A percentile compares a stretch with the other conserved stretches of the same genome.
These are phyloP conservation scores for Baronia brevicornis DNA, from an alignment of 2,888 invertebrate genomes.

Conservation along the genomic window DNA sequence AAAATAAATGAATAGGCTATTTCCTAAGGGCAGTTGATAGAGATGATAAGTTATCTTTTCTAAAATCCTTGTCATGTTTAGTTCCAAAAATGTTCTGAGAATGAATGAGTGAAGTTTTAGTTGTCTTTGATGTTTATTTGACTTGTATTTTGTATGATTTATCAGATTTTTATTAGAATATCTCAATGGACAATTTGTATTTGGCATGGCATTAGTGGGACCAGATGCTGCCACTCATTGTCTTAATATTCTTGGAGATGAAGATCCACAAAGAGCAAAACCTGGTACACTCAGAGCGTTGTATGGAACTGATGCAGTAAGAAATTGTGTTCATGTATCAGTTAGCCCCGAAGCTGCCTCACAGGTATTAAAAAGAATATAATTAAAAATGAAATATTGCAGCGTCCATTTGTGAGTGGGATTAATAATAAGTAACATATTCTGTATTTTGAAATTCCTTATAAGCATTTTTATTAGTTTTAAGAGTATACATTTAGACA, in stretches of 20 bases:
- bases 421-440: too few species aligned
- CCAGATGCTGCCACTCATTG: conserved; percentile 78
- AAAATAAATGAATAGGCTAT: too few species aligned
- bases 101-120: too few species aligned
- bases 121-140: too few species aligned
- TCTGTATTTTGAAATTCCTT: too few species aligned
- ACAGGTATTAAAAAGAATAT: conserved; percentile 41
- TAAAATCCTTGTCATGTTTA: too few species aligned
- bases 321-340: conserved; percentile 83
- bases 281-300: conserved; percentile 78
- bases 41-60: too few species aligned
- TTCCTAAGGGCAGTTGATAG: too few species aligned
- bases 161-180: conserved; percentile 76
- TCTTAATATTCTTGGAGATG: conserved; percentile 77
- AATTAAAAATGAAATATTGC: conserved; percentile 1
- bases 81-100: too few species aligned
- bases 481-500: too few species aligned
- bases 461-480: background rate
- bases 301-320: conserved; percentile 80
- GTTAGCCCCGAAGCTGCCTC: conserved; percentile 69
- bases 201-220: conserved; percentile 84
- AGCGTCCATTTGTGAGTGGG: too few species aligned
- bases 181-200: conserved; percentile 80
- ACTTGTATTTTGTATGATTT: conserved; percentile 11
- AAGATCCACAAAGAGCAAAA: conserved; percentile 77